These are phyloP conservation scores for Polydrusus cervinus DNA, from an alignment of 2,888 invertebrate species.

Conservation along the genomic window DNA sequence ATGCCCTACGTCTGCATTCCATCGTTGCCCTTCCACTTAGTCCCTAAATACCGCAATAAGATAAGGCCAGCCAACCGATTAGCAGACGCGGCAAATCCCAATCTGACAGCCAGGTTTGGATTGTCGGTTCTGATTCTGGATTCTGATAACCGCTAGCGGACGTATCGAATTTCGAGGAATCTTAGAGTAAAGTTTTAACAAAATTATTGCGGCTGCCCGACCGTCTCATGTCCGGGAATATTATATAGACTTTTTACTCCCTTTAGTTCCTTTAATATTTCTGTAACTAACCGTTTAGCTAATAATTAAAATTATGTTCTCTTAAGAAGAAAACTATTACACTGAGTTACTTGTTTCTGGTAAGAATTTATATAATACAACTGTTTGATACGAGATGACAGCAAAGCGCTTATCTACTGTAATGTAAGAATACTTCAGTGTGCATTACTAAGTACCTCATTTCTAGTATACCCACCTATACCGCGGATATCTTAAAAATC, in stretches of 20 bases:
- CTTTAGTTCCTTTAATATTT: no score
- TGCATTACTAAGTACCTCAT: no score
- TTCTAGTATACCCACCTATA: no score
- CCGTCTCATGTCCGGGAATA: background rate
- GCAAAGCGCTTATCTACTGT: no score
- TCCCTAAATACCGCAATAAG: slow-evolving; percentile 28
- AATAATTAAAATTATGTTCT: no score
- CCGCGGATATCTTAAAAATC: no score
- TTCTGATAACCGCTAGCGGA: slow-evolving; percentile 11
- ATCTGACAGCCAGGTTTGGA: slow-evolving; percentile 23
- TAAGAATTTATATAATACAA: no score
- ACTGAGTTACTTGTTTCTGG: no score
- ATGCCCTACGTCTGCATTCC: slow-evolving; percentile 1
- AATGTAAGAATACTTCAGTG: no score
- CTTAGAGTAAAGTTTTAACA: slow-evolving; percentile 13
- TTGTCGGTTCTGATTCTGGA: slow-evolving; percentile 10
- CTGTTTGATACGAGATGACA: no score
- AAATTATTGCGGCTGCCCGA: slow-evolving; percentile 2
- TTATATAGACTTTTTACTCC: background rate
- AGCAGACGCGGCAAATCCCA: slow-evolving; percentile 31
- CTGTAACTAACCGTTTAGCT: no score
- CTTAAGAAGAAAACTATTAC: no score
- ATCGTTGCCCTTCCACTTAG: slow-evolving; percentile 17
- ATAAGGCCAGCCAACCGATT: slow-evolving; percentile 25
- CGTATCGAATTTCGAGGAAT: slow-evolving; percentile 13